phyloP scores from a whole-genome alignment of 2,888 invertebrate genomes.

The Caenorhabditis afra region DNA sequence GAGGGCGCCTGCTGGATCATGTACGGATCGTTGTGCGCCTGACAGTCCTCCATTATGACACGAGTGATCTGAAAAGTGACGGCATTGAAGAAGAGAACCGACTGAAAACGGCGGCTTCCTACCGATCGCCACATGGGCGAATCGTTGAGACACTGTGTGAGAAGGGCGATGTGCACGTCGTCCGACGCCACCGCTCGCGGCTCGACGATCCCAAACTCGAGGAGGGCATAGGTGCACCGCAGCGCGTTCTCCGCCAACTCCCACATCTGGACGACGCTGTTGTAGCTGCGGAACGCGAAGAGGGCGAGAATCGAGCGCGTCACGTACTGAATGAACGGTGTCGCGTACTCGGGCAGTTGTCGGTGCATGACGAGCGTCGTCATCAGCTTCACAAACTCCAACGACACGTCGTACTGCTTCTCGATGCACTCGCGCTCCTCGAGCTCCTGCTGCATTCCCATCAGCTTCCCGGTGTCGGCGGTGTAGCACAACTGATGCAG shows the following conservation, averaged over 20 bases:
- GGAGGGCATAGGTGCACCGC: conserved; percentile 69
- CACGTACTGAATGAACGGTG: conserved; percentile 71
- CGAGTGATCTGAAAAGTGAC: conserved; percentile 62
- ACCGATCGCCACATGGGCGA: conserved; percentile 69
- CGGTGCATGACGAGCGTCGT: conserved; percentile 67
- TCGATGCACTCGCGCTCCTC: conserved; percentile 73
- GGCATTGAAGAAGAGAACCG: not conserved
- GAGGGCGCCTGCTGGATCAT: conserved; percentile 49
- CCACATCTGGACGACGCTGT: conserved; percentile 75
- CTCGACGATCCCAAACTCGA: conserved; percentile 73
- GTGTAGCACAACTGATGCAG: conserved; percentile 64
- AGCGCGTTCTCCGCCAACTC: conserved; percentile 70
- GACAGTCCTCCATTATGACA: conserved; percentile 71
- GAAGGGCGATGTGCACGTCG: conserved; percentile 63
- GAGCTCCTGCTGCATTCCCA: conserved; percentile 75
- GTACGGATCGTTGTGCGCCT: conserved; percentile 58
- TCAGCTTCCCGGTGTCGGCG: conserved; percentile 60
- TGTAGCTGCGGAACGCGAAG: conserved; percentile 71
- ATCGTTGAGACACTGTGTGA: conserved; percentile 76
- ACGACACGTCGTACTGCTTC: conserved; percentile 71
- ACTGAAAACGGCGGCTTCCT: too few relatives aligned
- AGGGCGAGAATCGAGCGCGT: conserved; percentile 72
- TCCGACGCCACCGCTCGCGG: conserved; percentile 65
- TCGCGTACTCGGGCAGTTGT: conserved; percentile 61
- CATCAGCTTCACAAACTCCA: conserved; percentile 72